Base-by-base conservation (phyloP, 2,797 vertebrate species). In the Setipinna tenuifilis region DNA sequence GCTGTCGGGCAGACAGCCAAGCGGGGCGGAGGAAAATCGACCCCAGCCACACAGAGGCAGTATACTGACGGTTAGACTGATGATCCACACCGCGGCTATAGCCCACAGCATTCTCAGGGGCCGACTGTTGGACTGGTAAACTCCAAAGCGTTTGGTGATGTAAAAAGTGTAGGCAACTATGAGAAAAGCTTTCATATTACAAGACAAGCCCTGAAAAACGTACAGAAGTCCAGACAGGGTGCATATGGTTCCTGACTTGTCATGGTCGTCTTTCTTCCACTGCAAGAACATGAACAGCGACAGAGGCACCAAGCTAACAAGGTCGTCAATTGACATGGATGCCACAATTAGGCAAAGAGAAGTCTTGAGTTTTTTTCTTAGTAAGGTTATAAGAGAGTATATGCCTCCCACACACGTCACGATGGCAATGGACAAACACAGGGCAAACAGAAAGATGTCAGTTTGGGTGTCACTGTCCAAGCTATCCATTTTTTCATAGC, bases 11-110 rank as follows among this genome's bases (percentile, higher is more conserved):
- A 97, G 96, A 90, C 98, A 99, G 1, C 98, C 98, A 90, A 98
- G 96, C 35, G 96, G 92, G 16, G 95, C 96, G 83, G 93, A 96
- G 58, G 92, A 88, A 83, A 97, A 98, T 81, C 93, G 92, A 84
- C 97, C 98, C 98, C 97, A 98, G 1, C 97, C 98, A 83, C 96
- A 97, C 83, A 99, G 85, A 75, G 98, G 98, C 21, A 98, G 87
- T 87, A 94, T 82, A 2, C 98, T 97, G 87, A 98, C 93, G 54
- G 92, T 86, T 91, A 99, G 92, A 86, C 97, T 97, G 88, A 95
- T 90, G 0, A 93, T 93, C 98, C 98, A 98, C 85, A 96, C 93
- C 0, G 89, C 89, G 85, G 93, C 93, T 6, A 97, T 91, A 16
- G 94, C 95, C 93, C 96, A 96, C 0, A 94, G 89, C 90, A 96